These are phyloP conservation scores for Miopithecus talapoin DNA, from an alignment of 2,797 vertebrate species.

Conservation along the genomic window DNA sequence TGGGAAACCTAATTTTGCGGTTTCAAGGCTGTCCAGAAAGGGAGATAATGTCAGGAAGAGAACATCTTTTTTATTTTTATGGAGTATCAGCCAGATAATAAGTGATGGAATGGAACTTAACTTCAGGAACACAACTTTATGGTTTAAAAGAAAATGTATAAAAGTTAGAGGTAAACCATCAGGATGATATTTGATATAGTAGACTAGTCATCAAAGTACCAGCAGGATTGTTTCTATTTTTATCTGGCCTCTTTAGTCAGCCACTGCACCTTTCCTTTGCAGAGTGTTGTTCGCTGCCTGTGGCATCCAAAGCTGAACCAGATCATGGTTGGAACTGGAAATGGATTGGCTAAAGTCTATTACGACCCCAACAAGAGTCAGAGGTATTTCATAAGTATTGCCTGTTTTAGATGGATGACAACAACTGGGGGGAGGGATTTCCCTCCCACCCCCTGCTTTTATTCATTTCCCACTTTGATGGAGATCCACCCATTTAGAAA, in stretches of 20 bases:
- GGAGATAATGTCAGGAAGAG: background rate
- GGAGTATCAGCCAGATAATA: background rate
- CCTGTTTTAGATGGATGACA: constrained; percentile 61
- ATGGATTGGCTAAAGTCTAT: constrained; percentile 96
- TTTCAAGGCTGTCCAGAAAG: background rate
- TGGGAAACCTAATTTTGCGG: background rate
- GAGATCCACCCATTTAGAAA: constrained; percentile 64
- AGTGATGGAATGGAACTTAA: background rate
- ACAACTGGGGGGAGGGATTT: constrained; percentile 40
- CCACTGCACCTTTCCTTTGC: constrained; percentile 69
- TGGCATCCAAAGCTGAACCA: constrained; percentile 99
- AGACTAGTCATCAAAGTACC: background rate
- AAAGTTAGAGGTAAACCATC: background rate
- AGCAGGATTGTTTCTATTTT: background rate
- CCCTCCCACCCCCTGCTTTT: constrained; percentile 34
- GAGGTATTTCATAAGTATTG: constrained; percentile 86
- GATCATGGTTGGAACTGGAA: constrained; percentile 97
- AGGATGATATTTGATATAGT: background rate
- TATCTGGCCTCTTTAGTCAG: background rate
- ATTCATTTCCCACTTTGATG: constrained; percentile 66
- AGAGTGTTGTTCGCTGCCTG: constrained; percentile 96
- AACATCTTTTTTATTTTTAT: background rate
- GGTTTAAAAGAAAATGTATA: background rate
- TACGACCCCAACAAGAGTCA: constrained; percentile 97
- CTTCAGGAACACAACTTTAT: background rate